phyloP scores from a whole-genome alignment of 2,113 vertebrate species.

The Smithornis capensis region DNA sequence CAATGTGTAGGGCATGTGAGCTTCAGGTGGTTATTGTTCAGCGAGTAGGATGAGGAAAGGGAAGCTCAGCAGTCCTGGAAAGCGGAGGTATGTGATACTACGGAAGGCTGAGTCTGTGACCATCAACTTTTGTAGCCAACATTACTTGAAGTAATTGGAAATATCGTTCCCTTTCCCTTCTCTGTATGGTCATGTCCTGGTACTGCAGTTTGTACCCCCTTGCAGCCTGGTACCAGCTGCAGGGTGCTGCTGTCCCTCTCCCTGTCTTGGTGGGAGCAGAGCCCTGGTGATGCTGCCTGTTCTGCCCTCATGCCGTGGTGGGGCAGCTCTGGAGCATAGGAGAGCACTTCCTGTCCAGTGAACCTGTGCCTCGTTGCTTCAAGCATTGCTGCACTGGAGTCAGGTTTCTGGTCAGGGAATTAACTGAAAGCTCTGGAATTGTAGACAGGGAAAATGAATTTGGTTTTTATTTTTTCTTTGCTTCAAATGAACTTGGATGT shows the following conservation, averaged over 20 bases:
- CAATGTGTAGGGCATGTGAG: background rate
- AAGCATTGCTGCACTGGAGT: background rate
- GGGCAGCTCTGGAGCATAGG: background rate
- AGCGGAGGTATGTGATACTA: background rate
- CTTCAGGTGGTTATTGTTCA: background rate
- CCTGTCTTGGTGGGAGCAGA: background rate
- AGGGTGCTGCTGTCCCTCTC: background rate
- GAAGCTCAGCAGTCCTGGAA: background rate
- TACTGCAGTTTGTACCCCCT: background rate
- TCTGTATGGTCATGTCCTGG: accelerated
- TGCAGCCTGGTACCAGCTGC: background rate
- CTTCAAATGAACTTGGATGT: background rate
- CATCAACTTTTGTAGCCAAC: background rate
- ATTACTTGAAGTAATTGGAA: background rate
- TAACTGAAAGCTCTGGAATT: background rate
- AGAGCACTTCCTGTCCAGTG: background rate
- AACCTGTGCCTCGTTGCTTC: background rate
- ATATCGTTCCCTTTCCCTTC: background rate
- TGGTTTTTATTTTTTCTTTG: background rate
- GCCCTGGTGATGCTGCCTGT: background rate
- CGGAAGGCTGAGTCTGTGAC: background rate
- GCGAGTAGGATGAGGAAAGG: background rate
- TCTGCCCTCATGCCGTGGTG: accelerated
- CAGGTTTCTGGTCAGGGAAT: background rate
- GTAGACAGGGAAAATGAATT: background rate